Evolutionary conservation across 1,140 invertebrate genomes (phyloP), one percentile per base, ranked within the genome.

Genomic region (Bicyclus anynana): DNA sequence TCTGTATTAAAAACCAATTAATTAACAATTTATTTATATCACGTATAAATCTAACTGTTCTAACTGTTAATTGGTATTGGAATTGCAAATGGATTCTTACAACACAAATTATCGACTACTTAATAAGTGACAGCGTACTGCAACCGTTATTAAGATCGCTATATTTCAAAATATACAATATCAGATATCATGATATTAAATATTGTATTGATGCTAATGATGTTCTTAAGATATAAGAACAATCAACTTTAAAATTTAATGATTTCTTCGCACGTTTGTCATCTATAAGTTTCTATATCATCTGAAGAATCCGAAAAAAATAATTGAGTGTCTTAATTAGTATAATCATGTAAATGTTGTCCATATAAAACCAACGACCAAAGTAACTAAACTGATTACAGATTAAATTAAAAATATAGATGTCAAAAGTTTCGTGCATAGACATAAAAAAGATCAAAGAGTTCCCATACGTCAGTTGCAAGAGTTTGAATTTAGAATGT

Each of bases 401-500:
- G n/a, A n/a, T 40, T 5, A 40, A 35, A 2, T 12, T n/a, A 40
- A 16, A 16, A 5, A 1, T 16, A 40, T 16, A 40, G 37, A 40
- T 18, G 5, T 17, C 12, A 2, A 18, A 46, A 46, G n/a, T n/a
- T 23, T 2, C 7, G 7, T 23, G 23, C 23, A 23, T 23, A 26
- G 27, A 47, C 17, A 44, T 3, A 14, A 10, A 10, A 12, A 21
- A 18, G 5, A 42, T 0, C 38, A 16, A 12, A 44, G 9, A 12
- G 29, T 33, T 33, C 29, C 10, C 29, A 44, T 17, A 21, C 1
- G 40, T 35, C 17, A 10, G 51, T 26, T 29, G n/a, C 13, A 20
- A 14, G 5, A 16, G 18, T 16, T 17, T 55, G 47, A 26, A 37
- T 47, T 47, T 49, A 49, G 53, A 56, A 56, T 44, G 46, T 29